These are phyloP conservation scores for Periparus ater DNA, from an alignment of 2,797 vertebrate species.

Conservation along the genomic window DNA sequence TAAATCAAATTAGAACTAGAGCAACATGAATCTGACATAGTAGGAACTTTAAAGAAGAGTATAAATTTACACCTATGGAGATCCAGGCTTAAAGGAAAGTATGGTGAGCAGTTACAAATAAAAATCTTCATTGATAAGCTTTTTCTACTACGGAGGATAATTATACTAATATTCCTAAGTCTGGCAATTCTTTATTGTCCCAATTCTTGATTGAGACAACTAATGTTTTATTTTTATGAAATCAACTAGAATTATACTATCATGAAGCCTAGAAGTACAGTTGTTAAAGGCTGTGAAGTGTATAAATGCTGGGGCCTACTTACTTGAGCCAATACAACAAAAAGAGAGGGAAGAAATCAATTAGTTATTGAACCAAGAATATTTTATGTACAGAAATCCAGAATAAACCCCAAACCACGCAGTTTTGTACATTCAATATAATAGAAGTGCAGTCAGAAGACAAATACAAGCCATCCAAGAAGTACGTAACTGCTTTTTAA, in stretches of 20 bases:
- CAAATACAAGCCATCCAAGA: not conserved
- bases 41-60: not conserved
- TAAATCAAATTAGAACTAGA: not conserved
- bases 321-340: not conserved
- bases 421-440: not conserved
- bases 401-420: not conserved
- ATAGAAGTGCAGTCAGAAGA: not conserved
- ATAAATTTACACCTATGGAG: not conserved
- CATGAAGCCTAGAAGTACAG: not conserved
- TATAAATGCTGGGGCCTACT: not conserved
- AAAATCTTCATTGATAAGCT: not conserved
- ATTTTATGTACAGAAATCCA: not conserved
- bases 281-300: not conserved
- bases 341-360: not conserved
- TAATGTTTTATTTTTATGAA: not conserved
- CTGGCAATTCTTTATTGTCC: not conserved
- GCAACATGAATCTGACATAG: not conserved
- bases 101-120: not conserved
- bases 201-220: not conserved
- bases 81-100: not conserved
- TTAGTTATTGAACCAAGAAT: not conserved
- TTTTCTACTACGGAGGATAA: not conserved
- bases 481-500: not conserved
- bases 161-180: not conserved
- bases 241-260: not conserved